These are phyloP conservation scores for Dinocampus coccinellae DNA, from an alignment of 2,888 invertebrate genomes.

Conservation along the genomic window DNA sequence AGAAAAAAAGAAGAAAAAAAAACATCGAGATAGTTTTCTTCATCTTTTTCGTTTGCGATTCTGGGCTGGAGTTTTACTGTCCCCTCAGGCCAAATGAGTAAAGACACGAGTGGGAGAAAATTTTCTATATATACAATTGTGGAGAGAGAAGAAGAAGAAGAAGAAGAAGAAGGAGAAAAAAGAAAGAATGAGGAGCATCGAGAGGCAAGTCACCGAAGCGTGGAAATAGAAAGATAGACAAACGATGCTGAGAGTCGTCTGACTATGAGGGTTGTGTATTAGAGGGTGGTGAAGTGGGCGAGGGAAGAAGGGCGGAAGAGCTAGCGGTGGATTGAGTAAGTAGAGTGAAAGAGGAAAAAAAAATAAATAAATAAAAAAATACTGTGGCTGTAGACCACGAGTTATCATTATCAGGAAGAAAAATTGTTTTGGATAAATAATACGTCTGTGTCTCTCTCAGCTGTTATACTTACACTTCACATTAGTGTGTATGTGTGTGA, in stretches of 20 bases:
- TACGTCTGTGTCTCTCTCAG: constrained; percentile 60
- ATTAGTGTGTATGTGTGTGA: background rate
- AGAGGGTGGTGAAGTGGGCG: constrained; percentile 33
- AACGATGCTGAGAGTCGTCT: constrained; percentile 52
- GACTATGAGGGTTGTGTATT: constrained; percentile 47
- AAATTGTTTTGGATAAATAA: constrained; percentile 60
- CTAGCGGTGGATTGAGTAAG: constrained; percentile 25
- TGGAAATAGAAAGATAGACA: constrained; percentile 60
- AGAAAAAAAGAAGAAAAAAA: constrained; percentile 3
- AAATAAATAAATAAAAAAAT: constrained; percentile 8
- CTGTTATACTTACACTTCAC: background rate
- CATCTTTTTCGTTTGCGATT: background rate
- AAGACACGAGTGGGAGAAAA: background rate
- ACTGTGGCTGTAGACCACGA: constrained; percentile 14
- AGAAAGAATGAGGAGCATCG: constrained; percentile 8
- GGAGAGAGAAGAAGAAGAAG: background rate
- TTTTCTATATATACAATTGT: constrained; percentile 14
- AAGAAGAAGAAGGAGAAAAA: background rate
- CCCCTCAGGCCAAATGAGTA: background rate
- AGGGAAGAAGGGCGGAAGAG: constrained; percentile 35
- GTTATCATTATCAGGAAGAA: constrained; percentile 43
- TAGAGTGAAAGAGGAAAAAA: constrained; percentile 27
- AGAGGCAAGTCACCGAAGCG: constrained; percentile 49
- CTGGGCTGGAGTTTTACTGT: background rate
- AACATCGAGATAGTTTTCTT: no score